These are phyloP conservation scores for Galemys pyrenaicus DNA, from an alignment of 2,113 vertebrate genomes.

Conservation along the genomic window DNA sequence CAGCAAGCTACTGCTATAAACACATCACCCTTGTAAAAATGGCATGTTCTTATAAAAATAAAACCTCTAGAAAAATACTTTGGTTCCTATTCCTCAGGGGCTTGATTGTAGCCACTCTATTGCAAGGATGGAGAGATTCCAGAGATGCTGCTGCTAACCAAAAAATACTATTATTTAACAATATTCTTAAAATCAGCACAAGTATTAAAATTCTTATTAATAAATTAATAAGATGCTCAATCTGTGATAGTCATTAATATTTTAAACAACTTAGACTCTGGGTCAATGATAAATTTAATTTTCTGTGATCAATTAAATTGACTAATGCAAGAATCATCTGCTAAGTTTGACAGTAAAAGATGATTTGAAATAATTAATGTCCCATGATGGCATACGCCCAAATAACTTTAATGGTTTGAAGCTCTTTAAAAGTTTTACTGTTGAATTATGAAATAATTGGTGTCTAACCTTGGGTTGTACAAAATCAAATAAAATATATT, in stretches of 20 bases:
- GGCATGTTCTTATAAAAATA: neutral
- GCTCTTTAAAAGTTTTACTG: constrained; percentile 23
- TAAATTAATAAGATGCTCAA: constrained; percentile 38
- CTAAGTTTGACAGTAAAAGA: constrained; percentile 66
- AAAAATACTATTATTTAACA: neutral
- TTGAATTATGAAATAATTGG: constrained; percentile 63
- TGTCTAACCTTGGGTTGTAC: neutral
- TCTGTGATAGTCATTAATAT: constrained; percentile 66
- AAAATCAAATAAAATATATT: constrained; percentile 25
- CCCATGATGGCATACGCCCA: constrained; percentile 45
- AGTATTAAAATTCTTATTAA: constrained; percentile 35
- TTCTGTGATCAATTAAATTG: constrained; percentile 69
- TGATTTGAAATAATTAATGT: constrained; percentile 79
- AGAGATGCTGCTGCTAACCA: neutral
- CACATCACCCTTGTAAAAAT: neutral
- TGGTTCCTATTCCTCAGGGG: neutral
- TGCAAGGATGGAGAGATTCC: neutral
- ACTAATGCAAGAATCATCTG: constrained; percentile 71
- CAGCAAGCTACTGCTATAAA: neutral
- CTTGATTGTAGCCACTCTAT: neutral
- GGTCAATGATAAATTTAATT: constrained; percentile 74
- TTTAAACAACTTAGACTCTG: constrained; percentile 68
- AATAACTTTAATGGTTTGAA: constrained; percentile 63
- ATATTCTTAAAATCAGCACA: constrained; percentile 23
- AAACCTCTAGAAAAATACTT: neutral